A percentile compares a stretch with the other conserved stretches of the same genome.
Conservation (phyloP, 2,888 invertebrate species). For the Heliconius erato region DNA sequence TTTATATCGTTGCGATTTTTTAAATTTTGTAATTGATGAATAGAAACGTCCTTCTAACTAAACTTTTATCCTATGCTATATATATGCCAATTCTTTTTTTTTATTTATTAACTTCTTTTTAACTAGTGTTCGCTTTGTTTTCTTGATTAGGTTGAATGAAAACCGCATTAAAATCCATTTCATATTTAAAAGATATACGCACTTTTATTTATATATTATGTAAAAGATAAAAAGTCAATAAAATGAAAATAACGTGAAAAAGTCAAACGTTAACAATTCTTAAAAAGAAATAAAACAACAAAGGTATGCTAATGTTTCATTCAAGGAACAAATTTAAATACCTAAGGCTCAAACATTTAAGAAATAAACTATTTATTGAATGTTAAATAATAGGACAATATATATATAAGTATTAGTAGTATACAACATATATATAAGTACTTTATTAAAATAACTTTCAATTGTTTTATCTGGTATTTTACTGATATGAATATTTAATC, state of each 20-base stretch:
- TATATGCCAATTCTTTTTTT: background rate
- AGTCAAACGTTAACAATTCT: background rate
- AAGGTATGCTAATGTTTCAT: background rate
- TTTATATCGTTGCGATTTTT: background rate
- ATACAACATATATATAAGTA: background rate
- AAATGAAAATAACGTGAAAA: background rate
- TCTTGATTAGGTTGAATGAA: too few species aligned
- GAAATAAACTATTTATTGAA: background rate
- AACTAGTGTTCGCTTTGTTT: too few species aligned
- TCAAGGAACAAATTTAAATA: background rate
- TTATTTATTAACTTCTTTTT: background rate
- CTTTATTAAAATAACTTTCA: background rate
- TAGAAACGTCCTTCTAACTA: background rate
- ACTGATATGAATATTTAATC: background rate
- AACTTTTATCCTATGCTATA: background rate
- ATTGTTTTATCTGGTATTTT: background rate
- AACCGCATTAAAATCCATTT: too few species aligned
- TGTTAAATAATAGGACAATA: background rate
- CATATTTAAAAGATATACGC: too few species aligned
- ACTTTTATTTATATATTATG: too few species aligned
- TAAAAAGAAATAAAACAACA: background rate
- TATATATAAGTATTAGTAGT: too few species aligned
- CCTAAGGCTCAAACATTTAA: background rate
- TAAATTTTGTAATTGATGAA: background rate
- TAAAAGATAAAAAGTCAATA: background rate